phyloP scores from a whole-genome alignment of 2,888 invertebrate species.

The Rugalucina vietnamica region DNA sequence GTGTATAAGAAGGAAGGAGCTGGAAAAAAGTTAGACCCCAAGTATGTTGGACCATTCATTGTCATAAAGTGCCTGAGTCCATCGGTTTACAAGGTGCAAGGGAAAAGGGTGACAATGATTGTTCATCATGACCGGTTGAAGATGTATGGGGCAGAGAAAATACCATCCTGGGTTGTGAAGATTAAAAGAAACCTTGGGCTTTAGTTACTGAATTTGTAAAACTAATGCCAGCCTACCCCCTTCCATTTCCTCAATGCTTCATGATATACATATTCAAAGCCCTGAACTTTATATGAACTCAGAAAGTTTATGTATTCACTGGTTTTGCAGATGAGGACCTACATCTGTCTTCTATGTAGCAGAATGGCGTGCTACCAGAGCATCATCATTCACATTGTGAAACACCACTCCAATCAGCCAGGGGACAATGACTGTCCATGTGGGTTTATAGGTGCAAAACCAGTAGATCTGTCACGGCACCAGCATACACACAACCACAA shows the following conservation, averaged over 20 bases:
- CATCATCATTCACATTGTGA: neutral
- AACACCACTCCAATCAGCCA: neutral
- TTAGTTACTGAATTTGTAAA: neutral
- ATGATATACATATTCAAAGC: neutral
- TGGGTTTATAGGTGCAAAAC: neutral
- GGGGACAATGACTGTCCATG: neutral
- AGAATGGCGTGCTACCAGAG: neutral
- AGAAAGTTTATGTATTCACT: no score
- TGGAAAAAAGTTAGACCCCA: neutral
- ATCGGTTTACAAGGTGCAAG: neutral
- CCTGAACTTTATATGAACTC: no score
- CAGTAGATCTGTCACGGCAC: neutral
- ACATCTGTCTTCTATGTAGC: neutral
- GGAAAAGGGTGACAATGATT: neutral
- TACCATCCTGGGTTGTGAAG: neutral
- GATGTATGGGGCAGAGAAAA: neutral
- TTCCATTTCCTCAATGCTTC: neutral
- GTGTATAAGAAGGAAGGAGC: constrained; percentile 2
- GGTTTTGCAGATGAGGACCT: no score
- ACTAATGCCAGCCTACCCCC: neutral
- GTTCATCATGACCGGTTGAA: no score
- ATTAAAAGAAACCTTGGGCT: neutral
- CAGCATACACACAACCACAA: neutral
- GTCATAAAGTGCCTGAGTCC: neutral
- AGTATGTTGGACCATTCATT: neutral